Evolutionary conservation across 23 tunicate species (phyloP), one percentile per base, ranked within the genome.

Genomic region (Halocynthia aurantium): DNA sequence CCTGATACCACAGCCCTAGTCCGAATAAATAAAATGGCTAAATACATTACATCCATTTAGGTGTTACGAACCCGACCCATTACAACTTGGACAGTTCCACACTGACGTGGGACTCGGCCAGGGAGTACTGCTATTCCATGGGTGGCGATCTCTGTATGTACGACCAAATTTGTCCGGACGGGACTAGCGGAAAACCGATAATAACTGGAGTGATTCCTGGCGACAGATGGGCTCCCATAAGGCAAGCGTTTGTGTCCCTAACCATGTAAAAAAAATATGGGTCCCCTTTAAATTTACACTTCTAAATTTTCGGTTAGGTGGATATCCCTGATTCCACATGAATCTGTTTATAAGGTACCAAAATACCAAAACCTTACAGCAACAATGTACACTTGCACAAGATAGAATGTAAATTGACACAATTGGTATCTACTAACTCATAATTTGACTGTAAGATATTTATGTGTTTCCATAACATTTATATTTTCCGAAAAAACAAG

Each of bases 191-290:
- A 8, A 52, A 7, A 12, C 93, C 93, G 15, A 77, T 77, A 5
- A 70, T 77, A 22, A 81, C 75, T 22, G 93, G 93, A 6, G 57
- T 77, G 10, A 40, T 73, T 0, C 7, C 62, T 12, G 93, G 93
- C 6, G 93, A 87, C 75, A 50, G 69, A 64, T 87, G 93, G 93
- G 86, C 86, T 52, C 86, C 93, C 4, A 82, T 87, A 68, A 82
- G 86, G 93, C 82, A 69, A 40, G 81, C n/a, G 8, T 11, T 13
- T 11, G 5, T 67, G 72, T 67, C 22, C 13, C 18, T 60, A 60
- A n/a, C 64, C 64, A n/a, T 15, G n/a, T 2, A 15, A 4, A 60
- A n/a, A 71, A 10, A 31, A 31, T 31, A 31, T 31, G 44, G 44
- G 44, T 31, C 44, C 44, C 1, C 44, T 31, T n/a, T n/a, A n/a